Evolutionary conservation across 2,797 vertebrate genomes (phyloP), one percentile per base, ranked within the genome.

Genomic region (Manis pentadactyla): DNA sequence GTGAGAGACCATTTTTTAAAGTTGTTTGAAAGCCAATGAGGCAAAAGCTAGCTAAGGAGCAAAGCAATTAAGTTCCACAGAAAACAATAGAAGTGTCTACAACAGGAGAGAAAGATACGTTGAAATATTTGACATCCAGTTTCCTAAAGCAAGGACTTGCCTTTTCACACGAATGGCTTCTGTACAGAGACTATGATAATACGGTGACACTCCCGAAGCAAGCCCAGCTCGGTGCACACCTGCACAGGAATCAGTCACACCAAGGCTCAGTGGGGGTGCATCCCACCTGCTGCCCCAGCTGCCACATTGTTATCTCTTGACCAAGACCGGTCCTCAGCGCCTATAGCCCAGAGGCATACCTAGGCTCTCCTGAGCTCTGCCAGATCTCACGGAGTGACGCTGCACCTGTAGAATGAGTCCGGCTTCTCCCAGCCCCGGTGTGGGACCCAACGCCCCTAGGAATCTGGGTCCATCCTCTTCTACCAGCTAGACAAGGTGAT

Each of bases 41-140:
- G 49, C 90, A 93, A 97, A 95, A 85, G 7, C 78, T 95, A 96
- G 79, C 88, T 97, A 96, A 97, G 85, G 31, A 97, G 71, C 83
- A 84, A 0, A 0, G 93, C 96, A 98, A 98, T 98, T 98, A 97
- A 91, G 97, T 94, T 96, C 68, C 84, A 81, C 61, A 90, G 61
- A 89, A 96, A 93, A 96, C 89, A 96, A 95, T 86, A 94, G 97
- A 97, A 4, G 59, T 95, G 81, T 97, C 94, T 95, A 77, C 37
- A 74, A 66, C 37, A 59, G 93, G 89, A 89, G 57, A 94, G 78
- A 96, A 98, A 98, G 86, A 93, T 77, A 90, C 86, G 90, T 81
- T 97, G 95, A 97, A 95, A 97, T 93, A 96, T 96, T 85, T 98
- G 97, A 96, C 95, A 97, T 94, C 97, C 97, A 37, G 69, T 94